These are phyloP conservation scores for Sylvia borin DNA, from an alignment of 2,797 vertebrate genomes.

Conservation along the genomic window DNA sequence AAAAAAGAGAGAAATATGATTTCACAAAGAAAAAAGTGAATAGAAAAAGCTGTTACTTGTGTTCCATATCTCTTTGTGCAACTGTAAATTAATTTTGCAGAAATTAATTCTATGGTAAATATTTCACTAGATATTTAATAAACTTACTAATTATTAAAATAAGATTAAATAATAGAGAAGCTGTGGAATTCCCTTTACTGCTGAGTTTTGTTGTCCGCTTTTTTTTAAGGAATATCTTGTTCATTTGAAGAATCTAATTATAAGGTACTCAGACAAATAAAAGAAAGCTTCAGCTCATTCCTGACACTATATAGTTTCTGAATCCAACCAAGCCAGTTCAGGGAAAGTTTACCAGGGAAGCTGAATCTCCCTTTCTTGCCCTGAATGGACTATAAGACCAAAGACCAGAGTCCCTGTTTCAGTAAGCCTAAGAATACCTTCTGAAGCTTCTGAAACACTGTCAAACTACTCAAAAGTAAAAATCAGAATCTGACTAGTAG, in stretches of 20 bases:
- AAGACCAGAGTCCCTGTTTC: not conserved
- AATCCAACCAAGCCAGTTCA: not conserved
- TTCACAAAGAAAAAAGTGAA: not conserved
- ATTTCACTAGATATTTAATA: not conserved
- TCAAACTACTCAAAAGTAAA: not conserved
- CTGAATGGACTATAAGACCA: not conserved
- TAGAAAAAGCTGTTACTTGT: not conserved
- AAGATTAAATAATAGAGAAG: not conserved
- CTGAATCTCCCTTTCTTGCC: not conserved
- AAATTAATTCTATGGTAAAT: not conserved
- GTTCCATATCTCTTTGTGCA: fast-evolving
- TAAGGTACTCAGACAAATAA: not conserved
- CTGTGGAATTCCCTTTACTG: not conserved
- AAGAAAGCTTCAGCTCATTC: not conserved
- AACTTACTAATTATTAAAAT: not conserved
- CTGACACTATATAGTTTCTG: not conserved
- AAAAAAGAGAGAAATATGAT: not conserved
- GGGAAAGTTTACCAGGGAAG: not conserved
- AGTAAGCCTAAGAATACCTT: not conserved
- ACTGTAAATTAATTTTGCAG: not conserved
- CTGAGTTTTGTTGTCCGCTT: not conserved
- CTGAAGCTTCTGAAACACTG: not conserved
- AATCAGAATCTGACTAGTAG: not conserved
- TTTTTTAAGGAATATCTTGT: no score
- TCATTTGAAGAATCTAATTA: not conserved